phyloP scores from a whole-genome alignment of 1,140 invertebrate genomes.

The Zaprionus lachaisei region DNA sequence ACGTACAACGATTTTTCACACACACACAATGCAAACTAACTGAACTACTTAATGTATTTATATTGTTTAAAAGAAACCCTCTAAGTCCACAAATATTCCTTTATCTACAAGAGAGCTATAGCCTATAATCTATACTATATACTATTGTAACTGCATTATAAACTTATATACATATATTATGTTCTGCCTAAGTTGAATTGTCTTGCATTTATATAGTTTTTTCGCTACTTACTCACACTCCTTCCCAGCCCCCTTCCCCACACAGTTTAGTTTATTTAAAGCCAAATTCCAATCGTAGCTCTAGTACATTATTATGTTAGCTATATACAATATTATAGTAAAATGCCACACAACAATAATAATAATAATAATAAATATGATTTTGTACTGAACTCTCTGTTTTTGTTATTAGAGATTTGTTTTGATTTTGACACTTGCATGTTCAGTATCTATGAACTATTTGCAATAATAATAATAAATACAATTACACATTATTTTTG shows the following conservation, averaged over 20 bases:
- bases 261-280: slow-evolving; percentile 63
- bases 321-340: slow-evolving; percentile 39
- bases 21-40: slow-evolving; percentile 28
- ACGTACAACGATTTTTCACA: slow-evolving; percentile 64
- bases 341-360: slow-evolving; percentile 61
- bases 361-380: slow-evolving; percentile 69
- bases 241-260: background rate
- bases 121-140: slow-evolving; percentile 17
- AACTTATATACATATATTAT: slow-evolving; percentile 14
- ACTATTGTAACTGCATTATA: slow-evolving; percentile 6
- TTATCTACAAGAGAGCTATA: slow-evolving; percentile 15
- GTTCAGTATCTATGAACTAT: slow-evolving; percentile 37
- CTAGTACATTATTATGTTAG: slow-evolving; percentile 37
- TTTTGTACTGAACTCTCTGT: slow-evolving; percentile 65
- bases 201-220: slow-evolving; percentile 24
- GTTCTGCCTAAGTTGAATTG: slow-evolving; percentile 28
- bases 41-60: slow-evolving; percentile 50
- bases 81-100: slow-evolving; percentile 3
- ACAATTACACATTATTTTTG: slow-evolving; percentile 51
- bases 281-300: slow-evolving; percentile 68
- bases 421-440: slow-evolving; percentile 35
- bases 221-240: slow-evolving; percentile 13
- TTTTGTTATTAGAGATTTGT: slow-evolving; percentile 20
- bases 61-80: slow-evolving; percentile 15
- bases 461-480: slow-evolving; percentile 31